A percentile compares a stretch with the other conserved stretches of the same genome.
Conservation (phyloP, 2,888 invertebrate genomes). For the Cristatella mucedo region DNA sequence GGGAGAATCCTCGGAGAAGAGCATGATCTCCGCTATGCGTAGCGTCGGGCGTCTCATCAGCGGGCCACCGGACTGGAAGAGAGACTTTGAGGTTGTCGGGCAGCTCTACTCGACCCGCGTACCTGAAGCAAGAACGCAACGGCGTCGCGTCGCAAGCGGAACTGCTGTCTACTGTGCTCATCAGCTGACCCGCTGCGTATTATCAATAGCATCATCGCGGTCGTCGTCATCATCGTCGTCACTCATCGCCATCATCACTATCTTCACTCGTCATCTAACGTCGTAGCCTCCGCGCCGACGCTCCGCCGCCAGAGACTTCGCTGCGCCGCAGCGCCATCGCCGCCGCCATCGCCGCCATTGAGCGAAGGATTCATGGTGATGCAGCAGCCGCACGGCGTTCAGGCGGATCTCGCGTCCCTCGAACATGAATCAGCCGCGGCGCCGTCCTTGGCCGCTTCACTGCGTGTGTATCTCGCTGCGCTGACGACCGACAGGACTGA, state of each 20-base stretch:
- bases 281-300: too few species aligned
- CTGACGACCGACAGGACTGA: constrained; percentile 37
- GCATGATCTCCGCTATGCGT: constrained; percentile 36
- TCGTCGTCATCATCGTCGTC: too few species aligned
- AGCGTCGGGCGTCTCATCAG: constrained; percentile 39
- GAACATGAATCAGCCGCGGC: constrained; percentile 30
- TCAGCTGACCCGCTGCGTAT: too few species aligned
- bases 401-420: constrained; percentile 36
- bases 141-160: too few species aligned
- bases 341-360: too few species aligned
- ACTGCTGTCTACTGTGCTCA: too few species aligned
- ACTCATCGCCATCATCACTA: too few species aligned
- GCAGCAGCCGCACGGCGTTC: constrained; percentile 34
- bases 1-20: constrained; percentile 38
- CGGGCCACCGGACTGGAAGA: too few species aligned
- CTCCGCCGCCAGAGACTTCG: too few species aligned
- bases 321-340: too few species aligned
- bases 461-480: constrained; percentile 38
- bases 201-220: too few species aligned
- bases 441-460: constrained; percentile 35
- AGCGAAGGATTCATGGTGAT: constrained; percentile 41
- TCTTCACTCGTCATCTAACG: too few species aligned
- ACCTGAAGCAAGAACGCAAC: constrained; percentile 17
- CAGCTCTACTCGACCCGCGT: constrained; percentile 37
- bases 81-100: constrained; percentile 39